Evolutionary conservation across 2,797 vertebrate species (phyloP), one percentile per base, ranked within the genome.

Genomic region (Pteropus rufus): DNA sequence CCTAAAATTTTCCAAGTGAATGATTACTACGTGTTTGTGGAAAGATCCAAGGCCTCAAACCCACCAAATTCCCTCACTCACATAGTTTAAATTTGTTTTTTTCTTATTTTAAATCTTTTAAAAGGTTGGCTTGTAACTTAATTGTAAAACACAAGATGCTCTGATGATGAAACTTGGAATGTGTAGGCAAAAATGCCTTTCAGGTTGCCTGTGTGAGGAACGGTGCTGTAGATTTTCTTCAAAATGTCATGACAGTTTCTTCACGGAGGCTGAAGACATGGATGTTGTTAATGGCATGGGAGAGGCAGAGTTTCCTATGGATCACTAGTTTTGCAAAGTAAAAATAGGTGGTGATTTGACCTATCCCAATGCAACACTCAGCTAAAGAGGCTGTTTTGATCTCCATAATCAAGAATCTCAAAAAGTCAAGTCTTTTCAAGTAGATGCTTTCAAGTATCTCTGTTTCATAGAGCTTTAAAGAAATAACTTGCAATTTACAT

Each of bases 321-420:
- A 97, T 98, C 95, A 95, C 93, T 94, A 94, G 86, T 96, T 97
- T 97, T 97, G 72, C 80, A 97, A 95, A 98, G 92, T 96, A 97
- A 98, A 97, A 97, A 89, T 95, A 96, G 67, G 24, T 24, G 11
- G 31, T 49, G 85, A 70, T 95, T 87, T 95, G 92, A 93, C 96
- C 94, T 96, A 96, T 95, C 85, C 49, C 76, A 90, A n/a, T 23
- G n/a, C 1, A 86, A 39, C 54, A 97, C 82, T 96, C 86, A 54
- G 52, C 77, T 96, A 72, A 96, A 97, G 97, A 98, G 97, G 96
- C 92, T 98, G 84, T 91, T 96, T 96, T 94, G 56, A 94, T 84
- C 34, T n/a, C 21, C 86, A 97, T 89, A 97, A 97, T 98, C 98
- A 97, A 98, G 94, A 97, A 95, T 98, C 92, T 98, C 5, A 96